Conservation (phyloP, 2,888 invertebrate genomes). For the Melipona beecheii region DNA sequence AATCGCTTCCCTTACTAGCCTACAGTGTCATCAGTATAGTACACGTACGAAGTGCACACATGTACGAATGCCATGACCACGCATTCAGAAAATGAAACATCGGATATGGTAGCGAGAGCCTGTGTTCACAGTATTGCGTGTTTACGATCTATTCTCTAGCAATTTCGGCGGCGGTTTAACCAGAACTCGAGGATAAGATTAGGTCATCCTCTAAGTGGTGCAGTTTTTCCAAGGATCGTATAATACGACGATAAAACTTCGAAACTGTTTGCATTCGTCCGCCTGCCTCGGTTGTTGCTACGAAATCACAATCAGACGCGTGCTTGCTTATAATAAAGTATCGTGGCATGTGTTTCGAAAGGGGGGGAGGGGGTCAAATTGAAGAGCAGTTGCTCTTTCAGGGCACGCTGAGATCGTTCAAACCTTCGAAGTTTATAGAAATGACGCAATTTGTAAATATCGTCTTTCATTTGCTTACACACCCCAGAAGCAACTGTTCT, state of each 20-base stretch:
- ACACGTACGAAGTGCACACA: no score
- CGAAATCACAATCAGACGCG: neutral
- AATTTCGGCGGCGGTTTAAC: slow-evolving; percentile 24
- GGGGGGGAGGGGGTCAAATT: neutral
- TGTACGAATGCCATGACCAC: neutral
- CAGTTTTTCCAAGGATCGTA: slow-evolving; percentile 13
- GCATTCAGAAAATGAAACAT: slow-evolving; percentile 4
- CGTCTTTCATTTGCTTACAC: no score
- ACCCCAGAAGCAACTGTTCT: no score
- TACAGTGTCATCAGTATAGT: neutral
- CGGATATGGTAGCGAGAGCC: slow-evolving; percentile 2
- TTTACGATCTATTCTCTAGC: slow-evolving; percentile 19
- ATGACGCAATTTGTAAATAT: no score
- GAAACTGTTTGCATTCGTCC: neutral
- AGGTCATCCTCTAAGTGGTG: slow-evolving; percentile 27
- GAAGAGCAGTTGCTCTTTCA: no score
- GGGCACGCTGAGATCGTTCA: neutral
- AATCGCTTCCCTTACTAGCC: neutral
- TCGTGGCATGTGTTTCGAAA: neutral
- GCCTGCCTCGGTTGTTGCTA: neutral
- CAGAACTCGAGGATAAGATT: slow-evolving; percentile 45
- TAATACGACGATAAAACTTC: slow-evolving; percentile 18
- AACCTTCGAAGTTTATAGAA: neutral
- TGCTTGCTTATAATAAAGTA: neutral
- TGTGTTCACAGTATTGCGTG: slow-evolving; percentile 37